phyloP scores from a whole-genome alignment of 2,797 vertebrate genomes.

The Tadarida brasiliensis region DNA sequence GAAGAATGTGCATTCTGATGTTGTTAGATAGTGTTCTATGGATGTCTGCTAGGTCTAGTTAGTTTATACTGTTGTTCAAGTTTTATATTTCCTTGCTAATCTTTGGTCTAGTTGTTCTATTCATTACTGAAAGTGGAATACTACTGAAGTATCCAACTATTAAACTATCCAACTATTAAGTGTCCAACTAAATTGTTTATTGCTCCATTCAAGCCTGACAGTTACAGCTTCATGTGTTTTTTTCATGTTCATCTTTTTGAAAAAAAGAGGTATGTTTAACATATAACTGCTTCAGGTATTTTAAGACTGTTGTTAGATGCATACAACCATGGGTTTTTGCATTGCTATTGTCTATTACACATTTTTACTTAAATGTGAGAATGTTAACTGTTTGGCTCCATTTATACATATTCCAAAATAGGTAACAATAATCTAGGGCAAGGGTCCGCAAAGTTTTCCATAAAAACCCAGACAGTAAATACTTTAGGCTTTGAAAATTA shows the following conservation, averaged over 20 bases:
- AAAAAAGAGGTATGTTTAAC: background rate
- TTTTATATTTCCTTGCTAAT: constrained; percentile 11
- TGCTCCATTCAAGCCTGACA: background rate
- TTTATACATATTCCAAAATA: constrained; percentile 23
- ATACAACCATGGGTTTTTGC: background rate
- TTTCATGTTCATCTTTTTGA: background rate
- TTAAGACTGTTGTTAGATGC: background rate
- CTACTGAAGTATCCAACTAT: background rate
- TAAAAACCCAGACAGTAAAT: background rate
- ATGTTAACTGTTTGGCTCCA: constrained; percentile 34
- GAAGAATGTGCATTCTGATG: background rate
- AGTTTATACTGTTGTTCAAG: background rate
- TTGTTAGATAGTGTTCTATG: background rate
- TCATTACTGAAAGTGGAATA: background rate
- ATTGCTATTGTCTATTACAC: constrained; percentile 16
- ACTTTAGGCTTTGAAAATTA: background rate
- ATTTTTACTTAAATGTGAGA: constrained; percentile 50
- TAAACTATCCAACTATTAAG: background rate
- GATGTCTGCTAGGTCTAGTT: background rate
- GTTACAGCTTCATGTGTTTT: constrained; percentile 24
- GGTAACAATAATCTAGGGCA: constrained; percentile 26
- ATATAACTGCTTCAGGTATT: background rate
- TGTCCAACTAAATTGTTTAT: background rate
- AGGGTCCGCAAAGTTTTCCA: background rate
- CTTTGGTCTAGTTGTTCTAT: background rate